These are phyloP conservation scores for Zoanthus sociatus DNA, from an alignment of 92 coral and sea anemone species.

Conservation along the genomic window DNA sequence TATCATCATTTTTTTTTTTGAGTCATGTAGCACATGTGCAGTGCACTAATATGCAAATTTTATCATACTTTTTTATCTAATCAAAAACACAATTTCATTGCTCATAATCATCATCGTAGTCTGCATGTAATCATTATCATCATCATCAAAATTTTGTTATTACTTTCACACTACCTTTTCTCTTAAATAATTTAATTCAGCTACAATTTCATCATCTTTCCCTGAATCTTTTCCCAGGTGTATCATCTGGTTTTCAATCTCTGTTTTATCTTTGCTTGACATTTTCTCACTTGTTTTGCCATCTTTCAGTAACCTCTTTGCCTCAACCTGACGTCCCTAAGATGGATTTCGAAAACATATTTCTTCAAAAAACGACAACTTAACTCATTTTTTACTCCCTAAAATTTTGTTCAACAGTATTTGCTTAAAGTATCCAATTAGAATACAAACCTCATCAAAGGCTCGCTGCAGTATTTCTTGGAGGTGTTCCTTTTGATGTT, in stretches of 20 bases:
- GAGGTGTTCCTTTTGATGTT: conserved; percentile 71
- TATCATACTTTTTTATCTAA: no score
- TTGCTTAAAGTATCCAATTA: no score
- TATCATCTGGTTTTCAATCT: conserved; percentile 23
- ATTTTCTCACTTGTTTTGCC: neutral
- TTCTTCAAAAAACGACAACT: neutral
- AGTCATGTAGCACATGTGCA: no score
- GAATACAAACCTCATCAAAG: conserved; percentile 69
- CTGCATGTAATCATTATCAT: neutral
- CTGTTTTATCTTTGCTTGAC: conserved; percentile 22
- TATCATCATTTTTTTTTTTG: no score
- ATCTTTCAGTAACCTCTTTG: conserved; percentile 37
- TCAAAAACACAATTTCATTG: no score
- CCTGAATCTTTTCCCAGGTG: neutral
- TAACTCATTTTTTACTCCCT: no score
- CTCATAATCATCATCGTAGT: no score
- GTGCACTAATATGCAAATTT: no score
- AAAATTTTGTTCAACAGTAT: no score
- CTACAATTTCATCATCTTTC: neutral
- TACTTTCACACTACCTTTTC: conserved; percentile 14
- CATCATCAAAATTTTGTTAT: neutral
- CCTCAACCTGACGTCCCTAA: conserved; percentile 36
- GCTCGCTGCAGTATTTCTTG: conserved; percentile 79
- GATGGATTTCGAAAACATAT: neutral
- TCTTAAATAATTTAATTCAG: conserved; percentile 25